Evolutionary conservation across 2,888 invertebrate species (phyloP).

Genomic region (Celastrina argiolus): DNA sequence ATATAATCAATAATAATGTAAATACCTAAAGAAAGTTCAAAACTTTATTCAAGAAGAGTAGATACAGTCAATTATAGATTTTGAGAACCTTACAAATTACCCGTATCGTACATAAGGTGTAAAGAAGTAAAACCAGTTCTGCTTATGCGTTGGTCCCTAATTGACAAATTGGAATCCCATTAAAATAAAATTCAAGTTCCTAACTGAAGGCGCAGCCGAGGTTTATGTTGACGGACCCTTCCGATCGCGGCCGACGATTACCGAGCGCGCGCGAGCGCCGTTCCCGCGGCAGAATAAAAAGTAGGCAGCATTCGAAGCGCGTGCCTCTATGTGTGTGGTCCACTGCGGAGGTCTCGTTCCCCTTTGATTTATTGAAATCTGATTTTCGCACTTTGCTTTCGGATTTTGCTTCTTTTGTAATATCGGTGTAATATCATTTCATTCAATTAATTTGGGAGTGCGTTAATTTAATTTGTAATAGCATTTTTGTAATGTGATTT

Average conservation of each 20-base stretch:
- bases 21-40: neutral
- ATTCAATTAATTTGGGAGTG: conserved; percentile 19
- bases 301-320: conserved; percentile 81
- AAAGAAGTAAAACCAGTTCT: conserved; percentile 73
- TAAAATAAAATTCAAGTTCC: conserved; percentile 79
- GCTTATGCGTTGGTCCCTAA: conserved; percentile 77
- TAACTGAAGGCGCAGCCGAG: conserved; percentile 60
- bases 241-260: conserved; percentile 63
- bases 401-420: conserved; percentile 30
- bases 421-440: conserved; percentile 22
- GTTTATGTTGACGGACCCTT: conserved; percentile 54
- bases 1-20: neutral
- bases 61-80: neutral
- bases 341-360: conserved; percentile 72
- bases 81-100: conserved; percentile 52
- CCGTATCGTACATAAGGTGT: conserved; percentile 62
- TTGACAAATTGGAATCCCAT: conserved; percentile 86
- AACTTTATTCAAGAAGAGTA: neutral
- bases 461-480: neutral
- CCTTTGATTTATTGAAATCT: conserved; percentile 69
- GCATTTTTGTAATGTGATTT: neutral
- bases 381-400: conserved; percentile 59
- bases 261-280: conserved; percentile 61
- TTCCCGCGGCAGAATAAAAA: conserved; percentile 64
- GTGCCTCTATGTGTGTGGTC: conserved; percentile 88